These are phyloP conservation scores for Anguilla megastoma DNA, from an alignment of 2,797 vertebrate species.

Conservation along the genomic window DNA sequence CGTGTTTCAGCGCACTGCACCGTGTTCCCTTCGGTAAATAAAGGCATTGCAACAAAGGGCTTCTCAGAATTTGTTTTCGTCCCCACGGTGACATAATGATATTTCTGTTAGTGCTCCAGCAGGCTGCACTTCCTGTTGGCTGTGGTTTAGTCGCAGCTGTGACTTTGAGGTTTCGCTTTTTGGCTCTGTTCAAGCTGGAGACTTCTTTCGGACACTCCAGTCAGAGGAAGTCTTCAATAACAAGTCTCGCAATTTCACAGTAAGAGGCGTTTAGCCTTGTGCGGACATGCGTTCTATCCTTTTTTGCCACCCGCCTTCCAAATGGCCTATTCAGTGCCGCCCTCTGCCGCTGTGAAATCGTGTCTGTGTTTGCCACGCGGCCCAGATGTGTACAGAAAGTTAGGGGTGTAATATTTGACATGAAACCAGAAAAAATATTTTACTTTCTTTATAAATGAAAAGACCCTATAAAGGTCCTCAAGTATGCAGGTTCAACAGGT, in stretches of 20 bases:
- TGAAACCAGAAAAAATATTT: not conserved
- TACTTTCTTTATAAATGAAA: not conserved
- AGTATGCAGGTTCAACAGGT: not conserved
- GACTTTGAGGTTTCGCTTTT: not conserved
- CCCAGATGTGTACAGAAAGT: not conserved
- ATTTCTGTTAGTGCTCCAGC: slow-evolving; percentile 16
- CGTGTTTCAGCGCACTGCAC: not conserved
- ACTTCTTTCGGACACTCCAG: slow-evolving; percentile 12
- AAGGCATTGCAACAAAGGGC: not conserved
- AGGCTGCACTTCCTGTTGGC: slow-evolving; percentile 22
- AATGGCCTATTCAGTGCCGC: not conserved
- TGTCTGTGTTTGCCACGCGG: not conserved
- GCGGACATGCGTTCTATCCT: not conserved
- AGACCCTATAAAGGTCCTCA: not conserved
- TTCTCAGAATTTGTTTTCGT: not conserved
- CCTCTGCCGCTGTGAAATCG: not conserved
- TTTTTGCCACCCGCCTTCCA: not conserved
- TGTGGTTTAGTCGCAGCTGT: slow-evolving; percentile 2
- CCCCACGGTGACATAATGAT: slow-evolving; percentile 24
- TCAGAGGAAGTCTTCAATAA: not conserved
- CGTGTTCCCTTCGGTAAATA: not conserved
- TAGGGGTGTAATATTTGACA: not conserved
- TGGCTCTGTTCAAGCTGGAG: not conserved
- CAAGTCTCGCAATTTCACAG: not conserved
- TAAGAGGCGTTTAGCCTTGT: not conserved